Base-by-base conservation (phyloP, 2,113 vertebrate species). In the Odontophorus gujanensis region DNA sequence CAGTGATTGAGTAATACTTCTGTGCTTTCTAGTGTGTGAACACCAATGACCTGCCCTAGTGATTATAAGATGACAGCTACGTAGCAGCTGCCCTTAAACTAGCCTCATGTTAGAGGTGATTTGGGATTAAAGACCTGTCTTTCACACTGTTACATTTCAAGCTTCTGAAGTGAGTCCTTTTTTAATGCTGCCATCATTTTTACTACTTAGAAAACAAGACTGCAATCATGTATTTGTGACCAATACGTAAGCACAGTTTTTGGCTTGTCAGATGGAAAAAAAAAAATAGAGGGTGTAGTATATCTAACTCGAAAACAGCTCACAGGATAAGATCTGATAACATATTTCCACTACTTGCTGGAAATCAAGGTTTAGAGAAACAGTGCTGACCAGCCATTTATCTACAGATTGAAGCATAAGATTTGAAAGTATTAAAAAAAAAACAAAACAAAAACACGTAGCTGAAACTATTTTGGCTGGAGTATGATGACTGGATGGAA, bases 21-120 rank as follows among this genome's bases (percentile, higher is more conserved):
- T 79, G n/a, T 61, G 66, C 73, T 78, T 94, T 76, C 85, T 68
- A 61, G 57, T 34, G 76, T 75, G 79, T 76, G 90, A 92, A 72
- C 87, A 90, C 57, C 72, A 61, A 45, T 85, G 90, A 90, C 87
- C 93, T 88, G 66, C 95, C 62, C 76, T 68, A 81, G 66, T 68
- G 82, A 94, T 34, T 91, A 65, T 65, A 72, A 0, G 38, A 81
- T 72, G 94, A 86, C 57, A 93, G 62, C 87, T 81, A 48, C 0
- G 0, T 72, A 83, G 84, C 62, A 97, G 85, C 73, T 93, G 94
- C 73, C 72, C 69, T 84, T 85, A 87, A 83, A 66, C 34, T 50
- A 43, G n/a, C n/a, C 18, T 80, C 68, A 14, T 72, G 74, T 84
- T 90, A 66, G 51, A 7, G 2, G 61, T 3, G 15, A 77, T 50